These are phyloP conservation scores for Micropoecilia bifurca DNA, from an alignment of 2,797 vertebrate species.

Conservation along the genomic window DNA sequence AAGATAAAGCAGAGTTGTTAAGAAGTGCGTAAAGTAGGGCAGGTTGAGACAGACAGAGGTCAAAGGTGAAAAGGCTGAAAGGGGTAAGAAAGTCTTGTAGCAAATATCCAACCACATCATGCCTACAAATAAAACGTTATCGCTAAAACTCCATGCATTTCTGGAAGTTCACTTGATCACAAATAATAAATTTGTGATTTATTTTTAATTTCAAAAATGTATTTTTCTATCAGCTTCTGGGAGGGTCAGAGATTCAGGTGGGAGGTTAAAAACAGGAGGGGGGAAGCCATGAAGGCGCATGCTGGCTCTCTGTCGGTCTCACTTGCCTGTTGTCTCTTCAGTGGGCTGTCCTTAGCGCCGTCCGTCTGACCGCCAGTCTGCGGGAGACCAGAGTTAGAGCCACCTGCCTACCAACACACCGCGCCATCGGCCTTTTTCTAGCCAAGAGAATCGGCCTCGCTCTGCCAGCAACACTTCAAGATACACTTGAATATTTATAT, in stretches of 20 bases:
- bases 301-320: slow-evolving; percentile 76
- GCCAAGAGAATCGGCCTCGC: slow-evolving; percentile 10
- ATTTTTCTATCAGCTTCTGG: slow-evolving; percentile 9
- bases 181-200: neutral
- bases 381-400: slow-evolving; percentile 82
- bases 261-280: slow-evolving; percentile 26
- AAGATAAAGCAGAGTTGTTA: slow-evolving; percentile 22
- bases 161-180: neutral
- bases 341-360: slow-evolving; percentile 80
- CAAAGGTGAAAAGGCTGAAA: slow-evolving; percentile 60
- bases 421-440: slow-evolving; percentile 8
- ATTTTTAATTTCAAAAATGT: neutral
- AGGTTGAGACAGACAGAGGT: slow-evolving; percentile 72
- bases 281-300: slow-evolving; percentile 57
- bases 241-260: slow-evolving; percentile 22
- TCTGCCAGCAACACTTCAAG: neutral
- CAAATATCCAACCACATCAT: slow-evolving; percentile 26
- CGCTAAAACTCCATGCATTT: slow-evolving; percentile 46
- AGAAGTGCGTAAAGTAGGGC: slow-evolving; percentile 37
- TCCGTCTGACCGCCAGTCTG: slow-evolving; percentile 82
- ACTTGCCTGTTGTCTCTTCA: slow-evolving; percentile 87
- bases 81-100: slow-evolving; percentile 31
- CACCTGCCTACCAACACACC: slow-evolving; percentile 57
- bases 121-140: slow-evolving; percentile 26
- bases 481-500: neutral